Evolutionary conservation across 2,797 vertebrate genomes (phyloP).

Genomic region (Gambelia wislizenii): DNA sequence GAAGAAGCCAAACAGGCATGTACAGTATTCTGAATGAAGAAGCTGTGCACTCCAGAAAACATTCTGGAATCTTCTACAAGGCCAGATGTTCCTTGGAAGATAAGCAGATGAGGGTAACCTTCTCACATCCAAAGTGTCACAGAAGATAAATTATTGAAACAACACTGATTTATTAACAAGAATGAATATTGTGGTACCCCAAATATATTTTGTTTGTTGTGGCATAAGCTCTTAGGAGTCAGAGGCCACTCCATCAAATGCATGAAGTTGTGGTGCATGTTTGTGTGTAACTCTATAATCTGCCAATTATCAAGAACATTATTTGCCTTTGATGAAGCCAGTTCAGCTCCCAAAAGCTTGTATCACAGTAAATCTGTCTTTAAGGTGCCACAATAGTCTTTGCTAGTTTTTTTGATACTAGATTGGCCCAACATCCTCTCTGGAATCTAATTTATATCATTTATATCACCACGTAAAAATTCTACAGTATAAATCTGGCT

Average conservation of each 20-base stretch:
- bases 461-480: not conserved
- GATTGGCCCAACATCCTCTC: not conserved
- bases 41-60: not conserved
- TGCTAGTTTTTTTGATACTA: not conserved
- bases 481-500: slow-evolving; percentile 6
- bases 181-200: not conserved
- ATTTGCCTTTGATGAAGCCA: not conserved
- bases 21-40: not conserved
- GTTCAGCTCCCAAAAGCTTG: not conserved
- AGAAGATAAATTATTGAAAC: not conserved
- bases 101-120: not conserved
- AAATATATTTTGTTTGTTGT: too few relatives aligned
- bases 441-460: not conserved
- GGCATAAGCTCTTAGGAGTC: not conserved
- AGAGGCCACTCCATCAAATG: too few relatives aligned
- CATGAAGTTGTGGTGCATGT: not conserved
- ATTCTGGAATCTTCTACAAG: not conserved
- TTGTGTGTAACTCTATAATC: not conserved
- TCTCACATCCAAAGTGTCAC: not conserved
- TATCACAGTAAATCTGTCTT: not conserved
- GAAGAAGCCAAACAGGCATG: not conserved
- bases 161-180: not conserved
- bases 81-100: not conserved
- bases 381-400: not conserved
- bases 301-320: not conserved